Evolutionary conservation across 2,113 vertebrate species (phyloP).

Genomic region (Paedocypris sp.): DNA sequence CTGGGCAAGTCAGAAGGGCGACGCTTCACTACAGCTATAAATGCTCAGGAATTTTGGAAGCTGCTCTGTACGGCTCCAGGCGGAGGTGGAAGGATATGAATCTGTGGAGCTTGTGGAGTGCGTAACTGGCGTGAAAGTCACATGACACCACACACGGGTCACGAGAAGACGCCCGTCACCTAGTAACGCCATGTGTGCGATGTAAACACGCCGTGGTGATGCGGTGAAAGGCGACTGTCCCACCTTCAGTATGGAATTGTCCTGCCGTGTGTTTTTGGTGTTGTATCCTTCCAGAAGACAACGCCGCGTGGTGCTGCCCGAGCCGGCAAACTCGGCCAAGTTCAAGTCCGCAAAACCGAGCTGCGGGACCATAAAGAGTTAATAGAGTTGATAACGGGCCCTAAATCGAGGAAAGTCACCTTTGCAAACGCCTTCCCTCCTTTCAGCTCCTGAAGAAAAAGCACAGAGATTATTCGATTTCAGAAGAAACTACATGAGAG

Average conservation of each 20-base stretch:
- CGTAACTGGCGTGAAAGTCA: neutral
- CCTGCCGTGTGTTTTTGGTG: constrained; percentile 92
- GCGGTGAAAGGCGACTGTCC: too few species aligned
- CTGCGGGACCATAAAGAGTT: constrained; percentile 47
- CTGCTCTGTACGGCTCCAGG: neutral
- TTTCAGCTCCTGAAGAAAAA: constrained; percentile 77
- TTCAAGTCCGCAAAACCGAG: constrained; percentile 96
- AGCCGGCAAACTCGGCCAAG: constrained; percentile 92
- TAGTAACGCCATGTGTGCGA: constrained; percentile 1
- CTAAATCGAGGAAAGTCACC: constrained; percentile 56
- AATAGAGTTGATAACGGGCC: neutral
- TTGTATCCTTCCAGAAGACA: constrained; percentile 95
- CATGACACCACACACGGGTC: neutral
- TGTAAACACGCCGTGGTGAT: constrained; percentile 12
- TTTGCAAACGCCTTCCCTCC: constrained; percentile 90
- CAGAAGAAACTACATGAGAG: too few species aligned
- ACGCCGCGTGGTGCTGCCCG: constrained; percentile 78
- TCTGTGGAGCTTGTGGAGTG: neutral
- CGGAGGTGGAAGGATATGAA: neutral
- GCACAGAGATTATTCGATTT: too few species aligned
- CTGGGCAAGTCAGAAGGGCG: neutral
- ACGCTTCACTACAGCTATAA: neutral
- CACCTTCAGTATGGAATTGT: constrained; percentile 99
- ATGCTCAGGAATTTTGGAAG: neutral
- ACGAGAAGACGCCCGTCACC: neutral